Conservation (phyloP, 2,797 vertebrate genomes). For the Moxostoma hubbsi region DNA sequence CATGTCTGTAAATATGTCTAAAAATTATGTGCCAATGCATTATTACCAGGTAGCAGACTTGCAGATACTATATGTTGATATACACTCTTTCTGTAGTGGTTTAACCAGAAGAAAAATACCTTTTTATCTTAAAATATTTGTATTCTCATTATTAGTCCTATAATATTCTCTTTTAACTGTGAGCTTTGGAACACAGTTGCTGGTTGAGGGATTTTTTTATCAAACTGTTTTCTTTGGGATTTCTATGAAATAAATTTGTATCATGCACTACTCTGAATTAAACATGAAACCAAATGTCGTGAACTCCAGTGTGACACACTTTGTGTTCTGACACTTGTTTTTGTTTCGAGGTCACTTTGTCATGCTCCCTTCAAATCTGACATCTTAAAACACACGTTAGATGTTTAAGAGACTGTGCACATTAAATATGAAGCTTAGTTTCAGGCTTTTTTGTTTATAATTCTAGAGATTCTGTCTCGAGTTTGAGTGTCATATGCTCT, state of each 20-base stretch:
- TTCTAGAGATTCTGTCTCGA: conserved; percentile 10
- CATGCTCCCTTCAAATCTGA: conserved; percentile 25
- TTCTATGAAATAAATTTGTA: conserved; percentile 28
- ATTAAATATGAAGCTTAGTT: conserved; percentile 37
- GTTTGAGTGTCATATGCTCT: conserved; percentile 17
- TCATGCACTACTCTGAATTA: conserved; percentile 23
- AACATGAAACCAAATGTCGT: conserved; percentile 29
- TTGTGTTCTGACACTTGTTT: conserved; percentile 36
- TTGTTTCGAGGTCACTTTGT: conserved; percentile 34
- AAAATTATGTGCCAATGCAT: not conserved
- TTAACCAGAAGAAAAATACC: conserved; percentile 34
- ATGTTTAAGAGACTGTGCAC: conserved; percentile 31
- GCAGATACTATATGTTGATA: conserved; percentile 15
- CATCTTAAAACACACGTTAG: conserved; percentile 29
- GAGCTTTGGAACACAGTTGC: conserved; percentile 25
- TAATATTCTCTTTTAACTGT: conserved; percentile 46
- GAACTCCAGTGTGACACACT: conserved; percentile 28
- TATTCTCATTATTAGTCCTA: conserved; percentile 22
- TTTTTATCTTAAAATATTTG: conserved; percentile 37
- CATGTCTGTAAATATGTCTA: not conserved
- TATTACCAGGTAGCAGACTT: conserved; percentile 19
- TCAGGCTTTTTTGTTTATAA: conserved; percentile 31
- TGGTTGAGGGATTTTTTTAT: conserved; percentile 41
- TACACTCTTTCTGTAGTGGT: conserved; percentile 15
- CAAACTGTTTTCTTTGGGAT: conserved; percentile 40